A percentile compares a stretch with the other conserved stretches of the same genome.
phyloP scores from a whole-genome alignment of 1,140 invertebrate species.

The Drosophila baimaii region DNA sequence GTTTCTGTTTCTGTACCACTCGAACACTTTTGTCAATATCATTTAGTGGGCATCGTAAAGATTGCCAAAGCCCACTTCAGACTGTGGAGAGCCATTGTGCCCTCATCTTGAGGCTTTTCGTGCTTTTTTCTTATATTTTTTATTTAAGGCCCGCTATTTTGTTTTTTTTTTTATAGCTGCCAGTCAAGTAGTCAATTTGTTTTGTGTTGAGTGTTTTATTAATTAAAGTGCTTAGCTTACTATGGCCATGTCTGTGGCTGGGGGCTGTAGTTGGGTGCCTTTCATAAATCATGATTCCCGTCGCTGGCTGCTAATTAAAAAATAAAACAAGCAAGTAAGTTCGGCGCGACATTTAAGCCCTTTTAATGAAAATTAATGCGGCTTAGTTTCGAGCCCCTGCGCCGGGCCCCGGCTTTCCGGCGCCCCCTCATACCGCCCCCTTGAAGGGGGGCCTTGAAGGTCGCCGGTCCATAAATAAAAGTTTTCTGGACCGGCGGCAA shows the following conservation, averaged over 20 bases:
- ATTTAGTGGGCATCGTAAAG: conserved; percentile 82
- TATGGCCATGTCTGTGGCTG: conserved; percentile 32
- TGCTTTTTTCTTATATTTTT: conserved; percentile 17
- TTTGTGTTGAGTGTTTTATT: conserved; percentile 77
- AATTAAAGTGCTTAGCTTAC: conserved; percentile 74
- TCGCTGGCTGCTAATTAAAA: conserved; percentile 71
- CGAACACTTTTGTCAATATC: conserved; percentile 80
- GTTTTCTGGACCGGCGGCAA: conserved; percentile 52
- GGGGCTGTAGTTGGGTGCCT: conserved; percentile 43
- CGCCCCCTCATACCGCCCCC: no score
- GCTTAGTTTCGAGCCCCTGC: conserved; percentile 41
- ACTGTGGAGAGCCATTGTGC: conserved; percentile 73
- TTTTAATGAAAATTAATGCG: conserved; percentile 82
- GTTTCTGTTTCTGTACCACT: conserved; percentile 55
- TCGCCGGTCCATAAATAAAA: conserved; percentile 64
- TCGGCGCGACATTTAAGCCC: conserved; percentile 74
- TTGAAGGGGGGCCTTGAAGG: conserved; percentile 41
- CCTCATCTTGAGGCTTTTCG: conserved; percentile 43
- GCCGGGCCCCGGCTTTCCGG: not conserved
- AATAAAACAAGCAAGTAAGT: conserved; percentile 77
- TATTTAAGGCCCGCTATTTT: conserved; percentile 30
- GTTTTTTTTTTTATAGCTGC: conserved; percentile 38
- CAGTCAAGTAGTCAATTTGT: conserved; percentile 73
- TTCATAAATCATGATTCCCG: conserved; percentile 68
- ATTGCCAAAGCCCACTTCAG: conserved; percentile 80